Conservation (phyloP, 2,113 vertebrate species). For the Peromyscus maniculatus region DNA sequence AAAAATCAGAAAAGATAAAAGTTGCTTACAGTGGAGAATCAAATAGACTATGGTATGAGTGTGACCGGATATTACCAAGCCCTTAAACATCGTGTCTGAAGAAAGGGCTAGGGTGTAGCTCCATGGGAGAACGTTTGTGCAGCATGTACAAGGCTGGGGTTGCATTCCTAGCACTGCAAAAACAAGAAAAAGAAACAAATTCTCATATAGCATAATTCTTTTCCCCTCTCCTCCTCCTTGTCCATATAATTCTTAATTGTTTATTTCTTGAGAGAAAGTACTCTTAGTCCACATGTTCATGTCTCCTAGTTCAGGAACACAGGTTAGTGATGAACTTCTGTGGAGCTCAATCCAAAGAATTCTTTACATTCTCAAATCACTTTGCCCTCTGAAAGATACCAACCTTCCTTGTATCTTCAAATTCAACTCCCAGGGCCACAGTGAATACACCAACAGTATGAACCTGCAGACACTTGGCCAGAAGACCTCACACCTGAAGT, state of each 20-base stretch:
- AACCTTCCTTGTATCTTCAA: background rate
- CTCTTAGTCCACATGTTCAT: conserved; percentile 22
- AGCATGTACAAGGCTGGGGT: background rate
- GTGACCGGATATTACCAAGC: background rate
- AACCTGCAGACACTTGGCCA: background rate
- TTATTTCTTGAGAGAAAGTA: conserved; percentile 68
- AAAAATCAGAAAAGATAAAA: background rate
- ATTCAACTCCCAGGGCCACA: background rate
- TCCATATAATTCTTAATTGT: conserved; percentile 69
- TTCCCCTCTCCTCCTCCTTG: background rate
- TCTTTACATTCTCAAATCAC: conserved; percentile 19
- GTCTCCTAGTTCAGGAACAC: conserved; percentile 64
- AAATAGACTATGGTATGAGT: background rate
- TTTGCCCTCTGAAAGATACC: background rate
- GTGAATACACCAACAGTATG: background rate
- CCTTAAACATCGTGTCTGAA: conserved; percentile 29
- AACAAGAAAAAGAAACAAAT: background rate
- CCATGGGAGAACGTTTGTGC: background rate
- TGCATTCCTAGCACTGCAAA: background rate
- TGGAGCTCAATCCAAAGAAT: conserved; percentile 45
- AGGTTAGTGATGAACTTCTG: conserved; percentile 31
- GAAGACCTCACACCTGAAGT: background rate
- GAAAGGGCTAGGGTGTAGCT: background rate
- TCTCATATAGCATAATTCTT: conserved; percentile 1
- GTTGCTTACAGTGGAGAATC: background rate